Evolutionary conservation across 2,797 vertebrate species (phyloP), one percentile per base, ranked within the genome.

Genomic region (Phrynocephalus forsythii): DNA sequence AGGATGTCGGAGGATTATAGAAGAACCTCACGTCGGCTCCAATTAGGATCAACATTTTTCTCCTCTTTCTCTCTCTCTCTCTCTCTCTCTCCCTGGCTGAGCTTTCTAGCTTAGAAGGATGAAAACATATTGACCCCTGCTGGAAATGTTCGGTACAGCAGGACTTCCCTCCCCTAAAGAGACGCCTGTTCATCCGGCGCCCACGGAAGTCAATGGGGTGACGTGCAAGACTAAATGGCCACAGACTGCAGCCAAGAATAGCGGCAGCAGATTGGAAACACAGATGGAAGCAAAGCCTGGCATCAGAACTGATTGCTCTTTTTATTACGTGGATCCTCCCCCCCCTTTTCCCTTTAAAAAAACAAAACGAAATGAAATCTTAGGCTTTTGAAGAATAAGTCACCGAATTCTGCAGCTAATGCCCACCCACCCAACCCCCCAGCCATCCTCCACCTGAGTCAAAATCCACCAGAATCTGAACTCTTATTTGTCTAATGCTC

Each of bases 1-100:
- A 96, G 95, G 96, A 96, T 95, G 97, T 95, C 95, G 93, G 96
- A 90, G 96, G 96, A 96, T 96, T 96, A 96, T 86, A 95, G 95
- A 95, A 95, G 94, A 96, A 95, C 95, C 95, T 94, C 88, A 89
- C 93, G 96, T 96, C 97, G 92, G 94, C 96, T 97, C 96, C 96
- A 97, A 97, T 97, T 97, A 97, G 95, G 93, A 96, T 97, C 96
- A 96, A 95, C 94, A 93, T 92, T 92, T 87, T 92, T 89, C 66
- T 79, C 93, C 85, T 87, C 91, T 87, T 69, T n/a, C n/a, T n/a
- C n/a, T n/a, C n/a, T n/a, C n/a, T n/a, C n/a, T n/a, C n/a, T n/a
- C 91, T 87, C 67, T 92, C 33, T 73, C 44, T 76, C 26, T 30
- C 7, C 20, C 93, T 93, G 80, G n/a, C 69, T 11, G 89, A 92